Conservation (phyloP, 2,888 invertebrate genomes). For the Perithous albicinctus region DNA sequence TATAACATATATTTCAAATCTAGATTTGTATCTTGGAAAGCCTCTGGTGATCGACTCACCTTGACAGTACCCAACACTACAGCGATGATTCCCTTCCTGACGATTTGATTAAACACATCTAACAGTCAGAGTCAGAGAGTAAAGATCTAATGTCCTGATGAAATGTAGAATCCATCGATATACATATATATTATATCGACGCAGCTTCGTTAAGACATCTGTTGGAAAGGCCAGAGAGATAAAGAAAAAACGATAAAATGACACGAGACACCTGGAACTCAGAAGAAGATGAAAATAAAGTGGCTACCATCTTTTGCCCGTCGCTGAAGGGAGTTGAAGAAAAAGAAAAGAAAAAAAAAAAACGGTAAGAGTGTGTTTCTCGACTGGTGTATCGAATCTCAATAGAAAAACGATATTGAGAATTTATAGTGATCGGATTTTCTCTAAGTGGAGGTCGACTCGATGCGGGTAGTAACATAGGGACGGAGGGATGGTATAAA, state of each 20-base stretch:
- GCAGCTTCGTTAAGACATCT: neutral
- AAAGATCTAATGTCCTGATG: too few relatives aligned
- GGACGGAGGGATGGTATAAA: neutral
- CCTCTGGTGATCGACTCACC: too few relatives aligned
- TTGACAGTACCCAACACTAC: too few relatives aligned
- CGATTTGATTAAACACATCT: slow-evolving; percentile 10
- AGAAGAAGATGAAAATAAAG: slow-evolving; percentile 27
- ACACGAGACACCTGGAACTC: neutral
- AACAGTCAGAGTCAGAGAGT: slow-evolving; percentile 17
- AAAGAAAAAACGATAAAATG: neutral
- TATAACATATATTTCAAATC: too few relatives aligned
- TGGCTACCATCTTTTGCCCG: neutral
- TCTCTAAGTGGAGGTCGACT: slow-evolving; percentile 56
- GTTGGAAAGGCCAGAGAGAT: neutral
- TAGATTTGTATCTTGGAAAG: too few relatives aligned
- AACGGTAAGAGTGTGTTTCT: neutral
- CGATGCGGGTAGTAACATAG: neutral
- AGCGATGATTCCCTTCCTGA: too few relatives aligned
- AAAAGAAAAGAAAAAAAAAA: too few relatives aligned
- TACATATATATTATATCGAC: too few relatives aligned
- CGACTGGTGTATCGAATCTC: slow-evolving; percentile 42
- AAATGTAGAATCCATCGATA: neutral
- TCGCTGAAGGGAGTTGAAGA: neutral
- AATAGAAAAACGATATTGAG: slow-evolving; percentile 63
- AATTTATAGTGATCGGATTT: slow-evolving; percentile 65